Percentiles rank a stretch among this genome's conserved stretches.
These are phyloP conservation scores for Kryptolebias marmoratus DNA, from an alignment of 2,113 vertebrate genomes.

Conservation along the genomic window DNA sequence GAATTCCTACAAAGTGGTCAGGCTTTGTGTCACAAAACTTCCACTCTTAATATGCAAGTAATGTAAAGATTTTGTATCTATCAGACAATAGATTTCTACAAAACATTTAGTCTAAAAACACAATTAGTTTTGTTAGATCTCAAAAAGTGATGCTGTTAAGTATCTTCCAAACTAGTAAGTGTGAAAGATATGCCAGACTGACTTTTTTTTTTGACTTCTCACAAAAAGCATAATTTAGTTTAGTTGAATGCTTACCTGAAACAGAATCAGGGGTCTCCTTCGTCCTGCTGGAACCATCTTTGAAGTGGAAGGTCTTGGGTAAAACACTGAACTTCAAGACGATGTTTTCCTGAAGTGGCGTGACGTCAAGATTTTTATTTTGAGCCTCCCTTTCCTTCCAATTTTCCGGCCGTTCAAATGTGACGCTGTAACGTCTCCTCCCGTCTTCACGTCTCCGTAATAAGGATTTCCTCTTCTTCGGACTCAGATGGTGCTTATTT, in stretches of 20 bases:
- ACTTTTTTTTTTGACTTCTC: too few species aligned
- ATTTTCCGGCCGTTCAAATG: neutral
- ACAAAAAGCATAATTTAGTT: too few species aligned
- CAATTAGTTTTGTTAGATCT: too few species aligned
- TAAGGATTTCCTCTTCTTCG: neutral
- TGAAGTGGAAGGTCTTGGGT: conserved; percentile 68
- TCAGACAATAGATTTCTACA: too few species aligned
- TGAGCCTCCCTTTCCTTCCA: neutral
- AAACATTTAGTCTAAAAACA: too few species aligned
- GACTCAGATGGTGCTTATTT: neutral
- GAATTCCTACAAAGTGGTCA: too few species aligned
- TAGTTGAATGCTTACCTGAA: conserved; percentile 50
- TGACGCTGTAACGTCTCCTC: conserved; percentile 2
- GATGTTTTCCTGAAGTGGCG: conserved; percentile 7
- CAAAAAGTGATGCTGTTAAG: too few species aligned
- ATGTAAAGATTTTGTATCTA: too few species aligned
- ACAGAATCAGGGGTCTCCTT: neutral
- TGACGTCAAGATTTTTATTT: neutral
- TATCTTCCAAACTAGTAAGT: too few species aligned
- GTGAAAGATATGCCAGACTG: too few species aligned
- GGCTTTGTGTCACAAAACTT: too few species aligned
- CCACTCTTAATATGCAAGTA: too few species aligned
- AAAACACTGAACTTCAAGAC: conserved; percentile 68
- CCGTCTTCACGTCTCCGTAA: neutral
- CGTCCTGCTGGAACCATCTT: conserved; percentile 14